These are phyloP conservation scores for Dipodomys ordii DNA, from an alignment of 2,113 vertebrate genomes.

Conservation along the genomic window DNA sequence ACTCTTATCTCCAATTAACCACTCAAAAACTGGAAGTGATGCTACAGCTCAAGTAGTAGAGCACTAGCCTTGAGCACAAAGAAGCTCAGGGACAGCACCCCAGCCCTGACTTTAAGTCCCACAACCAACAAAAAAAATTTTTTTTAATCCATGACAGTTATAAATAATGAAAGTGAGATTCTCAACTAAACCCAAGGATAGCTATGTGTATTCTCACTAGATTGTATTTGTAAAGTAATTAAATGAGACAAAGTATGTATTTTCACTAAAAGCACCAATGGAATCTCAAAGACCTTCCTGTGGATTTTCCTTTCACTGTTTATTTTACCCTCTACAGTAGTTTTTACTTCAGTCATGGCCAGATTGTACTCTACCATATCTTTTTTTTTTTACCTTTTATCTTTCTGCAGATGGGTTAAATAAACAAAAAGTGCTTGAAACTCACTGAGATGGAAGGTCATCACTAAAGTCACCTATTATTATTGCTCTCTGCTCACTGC, in stretches of 20 bases:
- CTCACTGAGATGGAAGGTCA: neutral
- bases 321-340: neutral
- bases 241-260: neutral
- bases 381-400: neutral
- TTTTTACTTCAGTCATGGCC: neutral
- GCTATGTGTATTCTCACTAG: slow-evolving; percentile 19
- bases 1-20: too few relatives aligned
- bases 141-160: neutral
- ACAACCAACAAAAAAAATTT: too few relatives aligned
- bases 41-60: too few relatives aligned
- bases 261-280: neutral
- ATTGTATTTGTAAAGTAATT: slow-evolving; percentile 41
- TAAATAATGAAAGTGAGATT: neutral
- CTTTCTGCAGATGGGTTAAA: slow-evolving; percentile 18
- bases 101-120: too few relatives aligned
- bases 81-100: too few relatives aligned
- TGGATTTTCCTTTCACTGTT: neutral
- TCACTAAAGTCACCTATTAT: neutral
- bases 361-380: neutral
- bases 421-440: neutral
- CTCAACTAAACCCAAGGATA: neutral
- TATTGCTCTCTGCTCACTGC: neutral
- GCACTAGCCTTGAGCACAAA: too few relatives aligned
- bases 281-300: neutral
- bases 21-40: too few relatives aligned